These are phyloP conservation scores for Calliopsis andreniformis DNA, from an alignment of 1,140 invertebrate genomes.

Conservation along the genomic window DNA sequence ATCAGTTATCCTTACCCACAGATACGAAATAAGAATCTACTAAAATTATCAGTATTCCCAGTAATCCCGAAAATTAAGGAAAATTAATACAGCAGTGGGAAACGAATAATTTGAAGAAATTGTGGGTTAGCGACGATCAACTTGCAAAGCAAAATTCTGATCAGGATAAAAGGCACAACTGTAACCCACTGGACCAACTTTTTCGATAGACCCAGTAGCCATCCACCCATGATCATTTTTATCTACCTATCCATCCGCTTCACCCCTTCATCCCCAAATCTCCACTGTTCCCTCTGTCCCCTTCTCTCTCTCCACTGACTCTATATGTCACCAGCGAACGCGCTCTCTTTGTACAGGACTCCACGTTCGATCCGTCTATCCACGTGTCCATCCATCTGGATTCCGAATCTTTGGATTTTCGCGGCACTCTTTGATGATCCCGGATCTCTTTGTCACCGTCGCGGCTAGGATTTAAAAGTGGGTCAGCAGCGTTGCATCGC, in stretches of 20 bases:
- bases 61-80: no score
- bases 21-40: no score
- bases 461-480: slow-evolving; percentile 47
- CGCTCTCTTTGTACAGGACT: neutral
- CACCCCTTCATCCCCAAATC: neutral
- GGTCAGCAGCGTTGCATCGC: slow-evolving; percentile 25
- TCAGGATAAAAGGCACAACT: no score
- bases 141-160: no score
- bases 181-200: no score
- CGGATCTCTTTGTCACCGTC: slow-evolving; percentile 16
- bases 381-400: slow-evolving; percentile 42
- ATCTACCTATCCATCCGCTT: neutral
- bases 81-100: no score
- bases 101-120: no score
- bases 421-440: slow-evolving; percentile 44
- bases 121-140: no score
- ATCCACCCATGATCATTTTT: neutral
- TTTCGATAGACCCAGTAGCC: neutral
- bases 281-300: neutral
- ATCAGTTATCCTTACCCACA: no score
- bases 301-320: neutral
- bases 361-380: slow-evolving; percentile 33
- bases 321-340: slow-evolving; percentile 29
- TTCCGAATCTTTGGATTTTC: slow-evolving; percentile 45
- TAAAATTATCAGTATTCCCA: no score